Conservation (phyloP, 2,888 invertebrate genomes). For the Calliphora vomitoria region DNA sequence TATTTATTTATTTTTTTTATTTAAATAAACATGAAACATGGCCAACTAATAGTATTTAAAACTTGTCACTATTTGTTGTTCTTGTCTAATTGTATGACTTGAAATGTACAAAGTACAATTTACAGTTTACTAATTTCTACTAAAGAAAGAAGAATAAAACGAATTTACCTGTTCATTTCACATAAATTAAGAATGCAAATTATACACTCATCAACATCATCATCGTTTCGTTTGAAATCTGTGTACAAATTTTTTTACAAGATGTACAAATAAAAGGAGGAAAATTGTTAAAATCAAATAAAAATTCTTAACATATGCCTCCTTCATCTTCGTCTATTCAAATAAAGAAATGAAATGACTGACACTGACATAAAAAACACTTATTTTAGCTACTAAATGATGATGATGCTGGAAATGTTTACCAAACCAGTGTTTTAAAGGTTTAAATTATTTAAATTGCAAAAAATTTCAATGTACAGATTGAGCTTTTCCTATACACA, state of each 20-base stretch:
- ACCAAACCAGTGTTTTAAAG: neutral
- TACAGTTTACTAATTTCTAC: neutral
- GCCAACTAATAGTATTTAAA: neutral
- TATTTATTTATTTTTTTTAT: neutral
- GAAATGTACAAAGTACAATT: conserved; percentile 3
- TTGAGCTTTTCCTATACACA: too few species aligned
- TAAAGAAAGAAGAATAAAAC: neutral
- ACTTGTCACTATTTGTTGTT: conserved; percentile 21
- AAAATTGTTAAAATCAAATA: conserved; percentile 39
- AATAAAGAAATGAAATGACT: conserved; percentile 29
- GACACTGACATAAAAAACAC: conserved; percentile 45
- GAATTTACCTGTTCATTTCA: conserved; percentile 5
- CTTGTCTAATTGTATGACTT: conserved; percentile 5
- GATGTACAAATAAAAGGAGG: neutral
- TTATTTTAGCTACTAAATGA: conserved; percentile 32
- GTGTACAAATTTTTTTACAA: neutral
- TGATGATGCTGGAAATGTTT: conserved; percentile 24
- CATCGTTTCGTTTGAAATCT: neutral
- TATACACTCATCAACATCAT: conserved; percentile 30
- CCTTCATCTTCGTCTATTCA: conserved; percentile 28
- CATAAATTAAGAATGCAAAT: conserved; percentile 42
- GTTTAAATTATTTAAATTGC: neutral
- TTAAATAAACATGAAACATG: neutral
- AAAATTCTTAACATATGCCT: conserved; percentile 34
- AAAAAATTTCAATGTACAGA: too few species aligned